Conservation (phyloP, 1,140 invertebrate genomes). For the Muscidifurax raptorellus region DNA sequence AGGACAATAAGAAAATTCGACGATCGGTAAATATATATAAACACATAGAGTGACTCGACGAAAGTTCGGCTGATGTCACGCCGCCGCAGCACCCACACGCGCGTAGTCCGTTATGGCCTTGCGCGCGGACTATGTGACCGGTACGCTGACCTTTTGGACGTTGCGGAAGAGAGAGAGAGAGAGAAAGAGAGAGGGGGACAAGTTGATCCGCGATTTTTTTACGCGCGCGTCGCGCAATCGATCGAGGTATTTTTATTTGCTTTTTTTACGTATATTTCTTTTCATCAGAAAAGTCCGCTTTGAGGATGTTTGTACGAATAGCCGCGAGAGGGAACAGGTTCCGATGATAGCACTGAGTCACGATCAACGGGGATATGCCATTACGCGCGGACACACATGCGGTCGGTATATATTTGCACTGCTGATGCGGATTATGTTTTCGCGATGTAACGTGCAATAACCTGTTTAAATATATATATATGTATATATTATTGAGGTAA, state of each 20-base stretch:
- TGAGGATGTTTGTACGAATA: neutral
- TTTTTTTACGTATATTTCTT: too few species aligned
- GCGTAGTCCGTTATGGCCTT: slow-evolving; percentile 61
- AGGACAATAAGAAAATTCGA: neutral
- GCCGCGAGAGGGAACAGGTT: neutral
- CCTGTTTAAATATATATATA: neutral
- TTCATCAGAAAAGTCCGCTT: neutral
- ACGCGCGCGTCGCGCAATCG: too few species aligned
- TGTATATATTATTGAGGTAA: neutral
- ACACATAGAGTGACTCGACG: slow-evolving; percentile 17
- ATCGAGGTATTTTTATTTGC: too few species aligned
- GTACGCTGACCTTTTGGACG: slow-evolving; percentile 58
- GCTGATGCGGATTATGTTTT: neutral
- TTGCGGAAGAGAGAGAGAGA: neutral
- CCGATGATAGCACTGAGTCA: neutral
- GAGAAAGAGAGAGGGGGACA: slow-evolving; percentile 3
- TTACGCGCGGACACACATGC: neutral
- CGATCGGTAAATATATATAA: neutral
- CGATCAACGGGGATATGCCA: neutral
- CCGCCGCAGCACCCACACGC: slow-evolving; percentile 53
- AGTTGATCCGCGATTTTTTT: neutral
- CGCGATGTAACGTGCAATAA: neutral
- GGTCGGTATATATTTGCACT: neutral
- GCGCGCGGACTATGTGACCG: slow-evolving; percentile 60
- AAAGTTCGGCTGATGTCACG: slow-evolving; percentile 56